Percentiles rank a stretch among this genome's conserved stretches.
These are phyloP conservation scores for Habropoda laboriosa DNA, from an alignment of 1,140 invertebrate species.

Conservation along the genomic window DNA sequence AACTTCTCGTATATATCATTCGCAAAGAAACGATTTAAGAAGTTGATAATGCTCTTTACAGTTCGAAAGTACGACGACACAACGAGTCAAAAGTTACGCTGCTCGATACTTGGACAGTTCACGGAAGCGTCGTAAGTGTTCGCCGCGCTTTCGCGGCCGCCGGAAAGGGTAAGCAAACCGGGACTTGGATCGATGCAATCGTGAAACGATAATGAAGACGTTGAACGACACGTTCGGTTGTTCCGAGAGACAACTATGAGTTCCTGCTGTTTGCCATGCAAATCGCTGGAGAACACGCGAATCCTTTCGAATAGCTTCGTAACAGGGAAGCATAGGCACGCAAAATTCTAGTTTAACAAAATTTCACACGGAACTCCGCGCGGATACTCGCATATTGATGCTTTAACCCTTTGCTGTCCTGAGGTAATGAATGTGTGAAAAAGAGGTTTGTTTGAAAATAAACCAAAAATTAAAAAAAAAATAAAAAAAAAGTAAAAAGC, in stretches of 20 bases:
- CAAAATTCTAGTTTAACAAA: no score
- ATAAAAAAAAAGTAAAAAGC: no score
- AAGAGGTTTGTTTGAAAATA: no score
- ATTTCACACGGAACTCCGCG: no score
- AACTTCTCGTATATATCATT: slow-evolving; percentile 53
- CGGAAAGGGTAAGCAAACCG: not conserved
- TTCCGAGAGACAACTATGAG: not conserved
- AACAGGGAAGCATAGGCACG: not conserved
- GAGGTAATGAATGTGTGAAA: no score
- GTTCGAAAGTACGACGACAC: slow-evolving; percentile 36
- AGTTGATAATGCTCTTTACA: slow-evolving; percentile 51
- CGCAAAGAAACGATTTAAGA: slow-evolving; percentile 44
- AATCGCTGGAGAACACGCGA: slow-evolving; percentile 2
- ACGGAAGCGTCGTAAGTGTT: not conserved
- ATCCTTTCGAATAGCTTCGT: not conserved
- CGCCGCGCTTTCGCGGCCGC: no score
- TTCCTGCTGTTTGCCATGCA: slow-evolving; percentile 4
- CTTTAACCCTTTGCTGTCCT: no score
- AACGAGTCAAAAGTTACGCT: slow-evolving; percentile 3
- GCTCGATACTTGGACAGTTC: not conserved
- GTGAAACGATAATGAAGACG: not conserved
- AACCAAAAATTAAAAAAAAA: no score
- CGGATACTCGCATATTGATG: no score
- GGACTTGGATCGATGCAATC: not conserved
- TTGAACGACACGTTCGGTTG: not conserved